phyloP scores from a whole-genome alignment of 2,888 invertebrate genomes.

The Idaea aversata region DNA sequence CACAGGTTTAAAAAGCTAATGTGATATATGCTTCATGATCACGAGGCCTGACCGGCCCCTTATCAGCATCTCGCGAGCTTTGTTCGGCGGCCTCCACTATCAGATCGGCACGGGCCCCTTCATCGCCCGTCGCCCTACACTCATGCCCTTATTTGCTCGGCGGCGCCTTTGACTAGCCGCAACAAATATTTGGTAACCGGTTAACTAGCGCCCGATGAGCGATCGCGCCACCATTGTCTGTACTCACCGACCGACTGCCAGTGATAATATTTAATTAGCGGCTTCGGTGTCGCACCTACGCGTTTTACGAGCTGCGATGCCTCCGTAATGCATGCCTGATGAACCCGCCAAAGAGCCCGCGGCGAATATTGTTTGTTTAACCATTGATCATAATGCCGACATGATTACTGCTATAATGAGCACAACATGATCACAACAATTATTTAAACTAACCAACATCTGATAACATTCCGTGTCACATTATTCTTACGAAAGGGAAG shows the following conservation, averaged over 20 bases:
- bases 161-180: slow-evolving; percentile 70
- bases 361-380: slow-evolving; percentile 62
- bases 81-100: slow-evolving; percentile 58
- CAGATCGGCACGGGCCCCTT: slow-evolving; percentile 58
- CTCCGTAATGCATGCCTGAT: slow-evolving; percentile 48
- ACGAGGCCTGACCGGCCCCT: slow-evolving; percentile 41
- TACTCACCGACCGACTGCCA: slow-evolving; percentile 54
- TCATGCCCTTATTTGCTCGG: slow-evolving; percentile 58
- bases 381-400: slow-evolving; percentile 49
- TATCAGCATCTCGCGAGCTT: slow-evolving; percentile 66
- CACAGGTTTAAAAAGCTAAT: slow-evolving; percentile 48
- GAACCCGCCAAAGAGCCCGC: slow-evolving; percentile 60
- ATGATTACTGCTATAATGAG: slow-evolving; percentile 64
- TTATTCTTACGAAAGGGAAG: slow-evolving; percentile 44
- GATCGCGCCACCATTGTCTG: slow-evolving; percentile 69
- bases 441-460: slow-evolving; percentile 36
- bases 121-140: slow-evolving; percentile 30
- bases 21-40: slow-evolving; percentile 51
- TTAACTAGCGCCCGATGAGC: slow-evolving; percentile 71
- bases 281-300: slow-evolving; percentile 70
- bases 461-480: slow-evolving; percentile 33
- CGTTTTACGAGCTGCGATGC: slow-evolving; percentile 45
- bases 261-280: slow-evolving; percentile 79
- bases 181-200: slow-evolving; percentile 74
- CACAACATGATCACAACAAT: slow-evolving; percentile 51